Conservation (phyloP, 2,888 invertebrate genomes). For the Volucella inanis region DNA sequence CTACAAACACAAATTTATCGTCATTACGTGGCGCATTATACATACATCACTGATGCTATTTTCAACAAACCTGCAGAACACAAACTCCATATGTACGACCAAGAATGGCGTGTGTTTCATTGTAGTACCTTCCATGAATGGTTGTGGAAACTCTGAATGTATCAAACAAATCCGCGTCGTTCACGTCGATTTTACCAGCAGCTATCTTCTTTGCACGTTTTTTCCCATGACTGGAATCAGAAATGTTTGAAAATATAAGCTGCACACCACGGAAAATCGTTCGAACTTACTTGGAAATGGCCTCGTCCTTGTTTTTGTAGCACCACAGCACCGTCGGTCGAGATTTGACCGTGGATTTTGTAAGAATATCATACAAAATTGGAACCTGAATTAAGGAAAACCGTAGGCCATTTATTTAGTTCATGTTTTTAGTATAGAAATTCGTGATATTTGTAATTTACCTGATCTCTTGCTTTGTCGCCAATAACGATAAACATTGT, state of each 20-base stretch:
- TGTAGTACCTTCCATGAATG: slow-evolving; percentile 98
- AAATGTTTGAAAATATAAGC: slow-evolving; percentile 66
- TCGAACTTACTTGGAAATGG: slow-evolving; percentile 89
- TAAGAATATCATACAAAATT: slow-evolving; percentile 97
- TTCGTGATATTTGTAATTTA: slow-evolving; percentile 80
- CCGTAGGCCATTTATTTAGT: not conserved
- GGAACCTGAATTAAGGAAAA: slow-evolving; percentile 88
- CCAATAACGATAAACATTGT: slow-evolving; percentile 97
- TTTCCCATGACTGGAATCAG: slow-evolving; percentile 89
- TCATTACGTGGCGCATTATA: not conserved
- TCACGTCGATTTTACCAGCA: slow-evolving; percentile 93
- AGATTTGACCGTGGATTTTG: slow-evolving; percentile 96
- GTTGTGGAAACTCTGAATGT: slow-evolving; percentile 97
- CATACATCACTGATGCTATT: not conserved
- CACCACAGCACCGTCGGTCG: slow-evolving; percentile 98
- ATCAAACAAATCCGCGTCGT: slow-evolving; percentile 98
- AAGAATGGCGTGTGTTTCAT: slow-evolving; percentile 98
- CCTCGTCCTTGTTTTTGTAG: slow-evolving; percentile 96
- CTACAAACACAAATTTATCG: slow-evolving; percentile 77
- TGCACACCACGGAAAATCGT: not conserved
- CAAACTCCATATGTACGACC: slow-evolving; percentile 99
- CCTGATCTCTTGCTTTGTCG: slow-evolving; percentile 97
- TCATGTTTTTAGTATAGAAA: not conserved
- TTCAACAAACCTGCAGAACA: slow-evolving; percentile 89
- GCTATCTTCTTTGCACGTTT: slow-evolving; percentile 97